These are phyloP conservation scores for Amorpha juglandis DNA, from an alignment of 2,888 invertebrate genomes.

Conservation along the genomic window DNA sequence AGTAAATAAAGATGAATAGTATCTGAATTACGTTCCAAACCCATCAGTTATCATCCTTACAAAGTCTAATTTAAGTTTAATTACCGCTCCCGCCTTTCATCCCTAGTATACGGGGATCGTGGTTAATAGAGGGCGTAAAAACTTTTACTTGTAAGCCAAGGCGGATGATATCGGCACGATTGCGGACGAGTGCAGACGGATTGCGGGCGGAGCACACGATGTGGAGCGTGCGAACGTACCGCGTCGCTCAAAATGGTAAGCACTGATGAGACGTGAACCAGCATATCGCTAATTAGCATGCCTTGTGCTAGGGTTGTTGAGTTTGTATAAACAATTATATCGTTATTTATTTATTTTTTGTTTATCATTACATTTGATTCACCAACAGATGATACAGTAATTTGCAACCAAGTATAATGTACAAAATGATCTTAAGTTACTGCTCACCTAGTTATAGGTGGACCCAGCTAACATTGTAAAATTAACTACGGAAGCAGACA, in stretches of 20 bases:
- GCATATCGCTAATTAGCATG: constrained; percentile 52
- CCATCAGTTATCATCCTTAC: neutral
- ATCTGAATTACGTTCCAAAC: neutral
- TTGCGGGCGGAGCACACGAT: constrained; percentile 45
- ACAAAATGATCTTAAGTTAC: no score
- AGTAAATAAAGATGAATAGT: neutral
- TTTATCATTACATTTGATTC: no score
- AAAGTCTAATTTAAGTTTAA: constrained; percentile 14
- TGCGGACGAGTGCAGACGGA: constrained; percentile 26
- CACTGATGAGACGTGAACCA: constrained; percentile 51
- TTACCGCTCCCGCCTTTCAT: constrained; percentile 13
- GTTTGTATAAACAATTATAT: neutral
- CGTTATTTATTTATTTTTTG: neutral
- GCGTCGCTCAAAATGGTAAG: constrained; percentile 47
- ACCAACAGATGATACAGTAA: no score
- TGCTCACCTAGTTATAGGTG: no score
- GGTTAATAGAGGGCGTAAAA: constrained; percentile 2
- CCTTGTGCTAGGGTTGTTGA: constrained; percentile 34
- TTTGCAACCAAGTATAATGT: no score
- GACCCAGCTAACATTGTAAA: no score
- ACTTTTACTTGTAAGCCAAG: constrained; percentile 21
- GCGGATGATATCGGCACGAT: constrained; percentile 24
- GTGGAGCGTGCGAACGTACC: constrained; percentile 65
- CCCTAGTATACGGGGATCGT: neutral
- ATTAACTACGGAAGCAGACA: no score